Base-by-base conservation (phyloP, 2,113 vertebrate species). In the Indri indri region DNA sequence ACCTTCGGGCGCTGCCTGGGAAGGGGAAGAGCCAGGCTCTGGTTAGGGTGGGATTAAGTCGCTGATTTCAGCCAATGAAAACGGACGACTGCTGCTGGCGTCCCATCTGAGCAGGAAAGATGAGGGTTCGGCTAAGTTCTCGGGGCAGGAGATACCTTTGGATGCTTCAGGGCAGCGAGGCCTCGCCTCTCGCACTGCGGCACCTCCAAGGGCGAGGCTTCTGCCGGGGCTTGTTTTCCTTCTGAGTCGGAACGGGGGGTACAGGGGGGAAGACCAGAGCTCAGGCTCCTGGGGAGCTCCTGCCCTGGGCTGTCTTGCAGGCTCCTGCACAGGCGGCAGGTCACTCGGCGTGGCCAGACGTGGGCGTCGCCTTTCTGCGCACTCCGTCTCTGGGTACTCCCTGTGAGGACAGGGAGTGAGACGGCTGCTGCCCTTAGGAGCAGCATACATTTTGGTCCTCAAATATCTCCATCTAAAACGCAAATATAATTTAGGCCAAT, bases 11-110 rank as follows among this genome's bases (percentile, higher is more conserved):
- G 96, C 86, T 91, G 86, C 80, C 30, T 0, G 0, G 14, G 25
- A 92, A 90, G 45, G 42, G 57, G 52, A 61, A 71, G 71, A 71
- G 37, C 20, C 8, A 5, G 42, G 40, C 70, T 80, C 91, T 88
- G 68, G 91, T 91, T 95, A 93, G 66, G 70, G 79, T 84, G 86
- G 87, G 74, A 96, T 84, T 87, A 92, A 96, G 90, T 73, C 90
- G 94, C 96, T 93, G 87, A 93, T 61, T 91, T 90, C 96, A 92
- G 91, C 83, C 93, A 94, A 88, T 94, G 91, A 50, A 91, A 95
- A 96, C 68, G 87, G 80, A 94, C 63, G 77, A 61, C 66, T 9
- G 3, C 2, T 0, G 10, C 30, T 74, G 50, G 37, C 71, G 76
- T 94, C 23, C 14, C 59, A 50, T 63, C 57, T 47, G 73, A 65